phyloP scores from a whole-genome alignment of 2,888 invertebrate species.

The Beris chalybata region DNA sequence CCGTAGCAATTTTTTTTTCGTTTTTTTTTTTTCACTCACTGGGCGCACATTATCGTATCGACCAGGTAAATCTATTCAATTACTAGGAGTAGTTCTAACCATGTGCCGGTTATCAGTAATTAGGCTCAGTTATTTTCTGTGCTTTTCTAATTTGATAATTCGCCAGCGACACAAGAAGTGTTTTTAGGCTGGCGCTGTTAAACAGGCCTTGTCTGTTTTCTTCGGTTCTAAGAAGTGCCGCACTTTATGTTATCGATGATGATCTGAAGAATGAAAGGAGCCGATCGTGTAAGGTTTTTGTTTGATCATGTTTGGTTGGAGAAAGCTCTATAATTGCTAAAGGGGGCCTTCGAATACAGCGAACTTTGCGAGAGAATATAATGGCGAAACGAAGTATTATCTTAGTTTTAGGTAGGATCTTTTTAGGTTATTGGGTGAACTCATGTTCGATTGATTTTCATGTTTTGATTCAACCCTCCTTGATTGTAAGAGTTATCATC shows the following conservation, averaged over 20 bases:
- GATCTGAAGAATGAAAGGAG: slow-evolving; percentile 24
- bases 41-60: slow-evolving; percentile 19
- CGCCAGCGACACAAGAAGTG: slow-evolving; percentile 30
- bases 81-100: slow-evolving; percentile 26
- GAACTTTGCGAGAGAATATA: slow-evolving; percentile 3
- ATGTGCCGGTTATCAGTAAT: slow-evolving; percentile 34
- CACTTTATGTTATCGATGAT: slow-evolving; percentile 22
- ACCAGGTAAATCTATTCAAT: slow-evolving; percentile 33
- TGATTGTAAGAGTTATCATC: too few species aligned
- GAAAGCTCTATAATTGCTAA: slow-evolving; percentile 28
- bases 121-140: slow-evolving; percentile 33
- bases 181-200: slow-evolving; percentile 30
- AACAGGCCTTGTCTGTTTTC: slow-evolving; percentile 20
- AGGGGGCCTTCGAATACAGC: background rate
- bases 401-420: too few species aligned
- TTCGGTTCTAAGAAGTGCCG: slow-evolving; percentile 24
- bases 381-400: too few species aligned
- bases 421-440: too few species aligned
- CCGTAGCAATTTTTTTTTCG: too few species aligned
- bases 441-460: too few species aligned
- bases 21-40: too few species aligned
- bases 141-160: slow-evolving; percentile 35
- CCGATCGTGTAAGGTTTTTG: slow-evolving; percentile 27
- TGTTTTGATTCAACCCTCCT: too few species aligned
- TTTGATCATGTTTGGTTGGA: slow-evolving; percentile 21